Base-by-base conservation (phyloP, 1,140 invertebrate species). In the Bilobella aurantiaca region DNA sequence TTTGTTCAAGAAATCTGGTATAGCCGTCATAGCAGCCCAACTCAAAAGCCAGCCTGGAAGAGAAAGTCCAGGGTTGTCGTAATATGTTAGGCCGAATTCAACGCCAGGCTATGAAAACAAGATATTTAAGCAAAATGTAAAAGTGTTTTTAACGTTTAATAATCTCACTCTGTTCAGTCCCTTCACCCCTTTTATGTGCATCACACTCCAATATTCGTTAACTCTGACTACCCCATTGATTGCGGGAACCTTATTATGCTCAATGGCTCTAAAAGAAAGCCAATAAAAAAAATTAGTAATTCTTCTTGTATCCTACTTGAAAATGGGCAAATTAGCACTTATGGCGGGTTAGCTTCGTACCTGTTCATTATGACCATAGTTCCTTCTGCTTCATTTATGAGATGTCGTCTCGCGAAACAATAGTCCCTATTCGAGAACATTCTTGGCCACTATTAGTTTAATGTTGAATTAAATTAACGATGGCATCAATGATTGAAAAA, bases 401-500 rank as follows among this genome's bases (percentile, higher is more conserved):
- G 70, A 75, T 86, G 90, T 3, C 87, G 80, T 3, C 90, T 81
- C 68, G 88, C 84, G 75, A 89, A 93, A 0, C 92, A 87, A 75
- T 93, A 93, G 76, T 93, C 90, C 31, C 90, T 82, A 76, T 93
- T 92, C 1, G 86, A 82, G 77, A 92, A 92, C 68, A 92, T 78
- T 74, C 82, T 84, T 12, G 28, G 28, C 28, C 32, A 31, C 28
- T n/a, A n/a, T n/a, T n/a, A 46, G n/a, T 83, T 89, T 76, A 28
- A 80, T 14, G 42, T 14, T 56, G 12, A 29, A 16, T 18, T 46
- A 25, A 18, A 18, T 29, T 29, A 59, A 29, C 30, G 58, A 29
- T 37, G 59, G 63, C 80, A 82, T 81, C 77, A 88, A 46, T 14
- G 42, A 46, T n/a, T 46, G 14, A 14, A 46, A 14, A 46, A 14